These are phyloP conservation scores for Larimichthys polyactis DNA, from an alignment of 2,113 vertebrate species.

Conservation along the genomic window DNA sequence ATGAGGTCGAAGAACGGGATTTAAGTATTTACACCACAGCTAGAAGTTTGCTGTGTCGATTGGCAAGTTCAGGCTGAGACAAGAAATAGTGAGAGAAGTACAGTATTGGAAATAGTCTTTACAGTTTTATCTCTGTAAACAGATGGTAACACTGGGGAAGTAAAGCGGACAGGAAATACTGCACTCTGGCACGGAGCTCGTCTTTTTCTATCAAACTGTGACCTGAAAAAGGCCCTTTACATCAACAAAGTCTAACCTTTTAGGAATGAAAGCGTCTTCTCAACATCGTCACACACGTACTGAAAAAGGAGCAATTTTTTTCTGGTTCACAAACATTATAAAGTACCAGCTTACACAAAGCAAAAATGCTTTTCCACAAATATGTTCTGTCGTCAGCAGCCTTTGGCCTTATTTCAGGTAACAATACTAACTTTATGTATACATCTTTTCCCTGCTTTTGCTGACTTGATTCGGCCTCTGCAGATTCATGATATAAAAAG, in stretches of 20 bases:
- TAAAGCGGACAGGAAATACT: conserved; percentile 61
- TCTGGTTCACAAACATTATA: conserved; percentile 15
- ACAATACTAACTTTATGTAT: conserved; percentile 5
- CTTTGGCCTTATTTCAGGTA: conserved; percentile 32
- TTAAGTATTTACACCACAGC: conserved; percentile 64
- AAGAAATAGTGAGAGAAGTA: background rate
- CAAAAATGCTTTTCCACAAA: conserved; percentile 7
- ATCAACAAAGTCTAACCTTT: background rate
- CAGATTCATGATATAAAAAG: conserved; percentile 34
- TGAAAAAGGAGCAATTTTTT: background rate
- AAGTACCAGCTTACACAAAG: conserved; percentile 28
- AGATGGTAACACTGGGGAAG: conserved; percentile 64
- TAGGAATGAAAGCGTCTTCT: background rate
- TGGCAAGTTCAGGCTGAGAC: conserved; percentile 47
- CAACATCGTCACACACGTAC: background rate
- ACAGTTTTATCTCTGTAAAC: conserved; percentile 21
- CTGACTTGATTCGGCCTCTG: background rate
- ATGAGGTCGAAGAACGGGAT: background rate
- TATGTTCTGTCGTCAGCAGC: conserved; percentile 5
- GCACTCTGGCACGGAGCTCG: conserved; percentile 28
- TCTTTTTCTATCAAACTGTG: conserved; percentile 1
- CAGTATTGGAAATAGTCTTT: background rate
- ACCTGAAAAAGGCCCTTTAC: conserved; percentile 11
- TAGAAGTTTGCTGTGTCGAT: conserved; percentile 17
- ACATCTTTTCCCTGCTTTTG: background rate